phyloP scores from a whole-genome alignment of 2,888 invertebrate species.

The Tetramorium bicarinatum region DNA sequence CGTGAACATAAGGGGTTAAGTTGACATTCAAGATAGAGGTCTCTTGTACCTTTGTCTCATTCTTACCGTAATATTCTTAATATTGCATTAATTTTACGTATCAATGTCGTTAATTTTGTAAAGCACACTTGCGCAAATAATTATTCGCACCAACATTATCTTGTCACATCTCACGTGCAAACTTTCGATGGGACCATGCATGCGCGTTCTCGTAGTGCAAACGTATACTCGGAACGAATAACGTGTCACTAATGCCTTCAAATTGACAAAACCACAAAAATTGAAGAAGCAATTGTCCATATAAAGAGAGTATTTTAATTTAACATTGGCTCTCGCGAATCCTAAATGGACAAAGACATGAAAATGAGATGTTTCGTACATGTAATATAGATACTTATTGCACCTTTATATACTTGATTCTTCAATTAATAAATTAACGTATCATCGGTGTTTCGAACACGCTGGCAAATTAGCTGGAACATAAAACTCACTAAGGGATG shows the following conservation, averaged over 20 bases:
- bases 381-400: background rate
- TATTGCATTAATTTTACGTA: background rate
- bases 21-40: background rate
- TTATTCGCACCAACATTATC: conserved; percentile 11
- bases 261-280: conserved; percentile 10
- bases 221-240: conserved; percentile 24
- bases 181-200: conserved; percentile 27
- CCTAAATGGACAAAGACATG: background rate
- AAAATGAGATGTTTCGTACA: background rate
- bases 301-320: background rate
- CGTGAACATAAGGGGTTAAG: background rate
- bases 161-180: conserved; percentile 41
- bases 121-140: conserved; percentile 25
- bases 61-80: background rate
- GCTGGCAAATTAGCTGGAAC: conserved; percentile 26
- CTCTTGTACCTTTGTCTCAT: background rate
- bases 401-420: conserved; percentile 3
- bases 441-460: conserved; percentile 18
- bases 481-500: conserved; percentile 21
- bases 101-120: conserved; percentile 6
- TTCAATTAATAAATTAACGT: conserved; percentile 37
- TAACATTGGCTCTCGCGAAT: background rate
- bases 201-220: conserved; percentile 37
- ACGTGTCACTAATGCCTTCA: conserved; percentile 8
- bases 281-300: conserved; percentile 18